Evolutionary conservation across 2,113 vertebrate species (phyloP).

Genomic region (Vulpes vulpes): DNA sequence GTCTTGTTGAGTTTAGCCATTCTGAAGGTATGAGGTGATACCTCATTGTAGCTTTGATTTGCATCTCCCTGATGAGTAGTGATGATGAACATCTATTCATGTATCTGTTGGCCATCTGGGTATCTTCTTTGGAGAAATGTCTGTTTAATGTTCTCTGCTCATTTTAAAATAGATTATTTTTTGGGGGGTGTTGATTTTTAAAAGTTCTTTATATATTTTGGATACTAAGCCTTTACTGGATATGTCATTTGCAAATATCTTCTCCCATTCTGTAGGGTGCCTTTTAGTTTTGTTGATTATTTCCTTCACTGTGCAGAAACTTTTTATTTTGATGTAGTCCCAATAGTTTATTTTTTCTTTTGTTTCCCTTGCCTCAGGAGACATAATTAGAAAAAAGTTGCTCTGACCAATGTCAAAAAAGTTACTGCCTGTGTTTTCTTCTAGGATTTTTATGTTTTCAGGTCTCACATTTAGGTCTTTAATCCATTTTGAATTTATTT

Average conservation of each 20-base stretch:
- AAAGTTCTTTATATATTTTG: background rate
- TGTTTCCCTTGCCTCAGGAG: background rate
- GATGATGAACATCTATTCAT: background rate
- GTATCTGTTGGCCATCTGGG: background rate
- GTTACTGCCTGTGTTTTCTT: background rate
- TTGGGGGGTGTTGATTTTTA: background rate
- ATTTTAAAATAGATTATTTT: background rate
- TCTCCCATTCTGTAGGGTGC: background rate
- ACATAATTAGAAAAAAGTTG: background rate
- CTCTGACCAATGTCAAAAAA: background rate
- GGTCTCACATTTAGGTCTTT: background rate
- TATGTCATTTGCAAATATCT: background rate
- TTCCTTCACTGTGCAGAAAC: background rate
- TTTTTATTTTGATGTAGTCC: background rate
- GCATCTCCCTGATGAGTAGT: background rate
- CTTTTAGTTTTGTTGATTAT: background rate
- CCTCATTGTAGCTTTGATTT: background rate
- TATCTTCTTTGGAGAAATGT: background rate
- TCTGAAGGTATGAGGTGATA: background rate
- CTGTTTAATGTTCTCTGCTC: background rate
- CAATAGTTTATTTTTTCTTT: background rate
- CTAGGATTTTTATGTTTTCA: background rate
- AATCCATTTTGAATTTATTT: background rate
- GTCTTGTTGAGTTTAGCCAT: background rate
- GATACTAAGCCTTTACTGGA: background rate